phyloP scores from a whole-genome alignment of 1,140 invertebrate species.

The Drosophila albomicans region DNA sequence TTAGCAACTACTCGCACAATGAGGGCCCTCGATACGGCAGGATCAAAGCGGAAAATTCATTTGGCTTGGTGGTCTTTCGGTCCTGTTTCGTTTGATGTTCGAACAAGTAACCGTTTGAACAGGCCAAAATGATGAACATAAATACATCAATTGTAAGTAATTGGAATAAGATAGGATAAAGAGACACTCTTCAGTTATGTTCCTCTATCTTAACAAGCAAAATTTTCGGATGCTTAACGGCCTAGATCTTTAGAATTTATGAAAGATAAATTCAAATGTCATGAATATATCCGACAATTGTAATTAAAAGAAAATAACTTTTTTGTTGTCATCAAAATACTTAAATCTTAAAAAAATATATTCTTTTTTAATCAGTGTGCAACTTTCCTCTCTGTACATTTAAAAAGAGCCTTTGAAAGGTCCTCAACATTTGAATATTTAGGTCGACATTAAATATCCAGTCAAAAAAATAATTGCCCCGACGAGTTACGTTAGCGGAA shows the following conservation, averaged over 20 bases:
- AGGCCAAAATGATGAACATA: constrained; percentile 45
- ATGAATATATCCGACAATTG: too few relatives aligned
- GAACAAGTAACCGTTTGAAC: constrained; percentile 59
- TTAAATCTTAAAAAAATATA: too few relatives aligned
- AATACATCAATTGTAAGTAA: constrained; percentile 48
- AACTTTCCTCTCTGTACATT: too few relatives aligned
- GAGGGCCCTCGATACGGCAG: constrained; percentile 71
- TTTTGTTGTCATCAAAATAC: too few relatives aligned
- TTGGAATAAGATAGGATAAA: constrained; percentile 32
- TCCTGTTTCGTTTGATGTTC: constrained; percentile 62
- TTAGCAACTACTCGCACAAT: constrained; percentile 61
- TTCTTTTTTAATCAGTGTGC: too few relatives aligned
- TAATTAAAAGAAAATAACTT: too few relatives aligned
- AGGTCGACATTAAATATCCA: too few relatives aligned
- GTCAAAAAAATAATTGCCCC: too few relatives aligned
- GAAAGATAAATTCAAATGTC: too few relatives aligned
- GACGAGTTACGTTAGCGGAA: too few relatives aligned
- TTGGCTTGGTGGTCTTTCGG: constrained; percentile 83
- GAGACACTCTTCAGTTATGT: background rate
- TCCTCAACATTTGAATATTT: too few relatives aligned
- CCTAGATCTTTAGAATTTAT: background rate
- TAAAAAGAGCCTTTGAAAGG: too few relatives aligned
- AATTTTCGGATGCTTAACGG: background rate
- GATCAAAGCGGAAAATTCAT: constrained; percentile 84
- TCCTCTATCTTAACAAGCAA: background rate